Base-by-base conservation (phyloP, 2,797 vertebrate species). In the Coluber constrictor region DNA sequence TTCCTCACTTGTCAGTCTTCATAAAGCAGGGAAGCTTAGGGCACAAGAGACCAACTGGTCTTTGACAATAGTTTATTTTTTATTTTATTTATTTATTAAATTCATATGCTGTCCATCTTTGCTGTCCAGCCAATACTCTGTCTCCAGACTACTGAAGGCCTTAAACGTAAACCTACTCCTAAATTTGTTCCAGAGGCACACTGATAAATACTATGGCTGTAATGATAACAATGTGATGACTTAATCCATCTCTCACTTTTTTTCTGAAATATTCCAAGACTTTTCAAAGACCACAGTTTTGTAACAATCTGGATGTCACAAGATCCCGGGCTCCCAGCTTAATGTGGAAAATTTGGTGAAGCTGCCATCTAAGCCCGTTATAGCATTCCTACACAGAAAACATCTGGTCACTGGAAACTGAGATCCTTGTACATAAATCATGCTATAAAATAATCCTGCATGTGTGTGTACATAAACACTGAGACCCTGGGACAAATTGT, bases 301-400 rank as follows among this genome's bases (percentile, higher is more conserved):
- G 88, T 47, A 63, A 16, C 16, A 60, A 63, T 89, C 43, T 89
- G 88, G 59, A 63, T 89, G 29, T 63, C 60, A 89, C 88, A 89
- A 47, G 59, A 51, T 18, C 57, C n/a, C 10, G 10, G 66, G 2
- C 11, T 90, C 74, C 32, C 57, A 20, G 12, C 18, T 59, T 89
- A 89, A 89, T 51, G 87, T 92, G 87, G 55, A 92, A 92, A 92
- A 92, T 61, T 88, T 70, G 86, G 60, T 29, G 55, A 60, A 59
- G 32, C 18, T 25, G 79, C 61, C 51, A 56, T 66, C 56, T 37
- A 27, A 63, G 37, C 16, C 37, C 47, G 13, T 63, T 43, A 55
- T 57, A 63, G 15, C n/a, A 91, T 56, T 57, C n/a, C 32, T 61
- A 83, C 90, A 83, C 29, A 51, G 29, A 91, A 70, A 83, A 89